Conservation (phyloP, 2,797 vertebrate species). For the Urophycis tenuis region DNA sequence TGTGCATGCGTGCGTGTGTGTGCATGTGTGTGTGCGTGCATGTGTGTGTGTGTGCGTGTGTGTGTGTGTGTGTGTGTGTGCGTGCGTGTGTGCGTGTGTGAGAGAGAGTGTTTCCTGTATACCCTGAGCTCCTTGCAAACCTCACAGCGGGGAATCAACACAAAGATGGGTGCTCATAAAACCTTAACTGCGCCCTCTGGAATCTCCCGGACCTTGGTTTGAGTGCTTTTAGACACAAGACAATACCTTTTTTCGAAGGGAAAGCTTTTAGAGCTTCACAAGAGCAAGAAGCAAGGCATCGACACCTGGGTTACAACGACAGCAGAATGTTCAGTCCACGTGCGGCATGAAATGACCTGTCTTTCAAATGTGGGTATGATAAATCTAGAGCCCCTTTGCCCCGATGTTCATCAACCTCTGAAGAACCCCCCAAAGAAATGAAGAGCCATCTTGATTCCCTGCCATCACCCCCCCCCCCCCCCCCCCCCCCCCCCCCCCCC, state of each 20-base stretch:
- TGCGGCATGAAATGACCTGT: neutral
- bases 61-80: neutral
- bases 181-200: neutral
- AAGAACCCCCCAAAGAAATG: neutral
- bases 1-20: conserved; percentile 1
- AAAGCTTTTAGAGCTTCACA: neutral
- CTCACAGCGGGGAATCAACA: neutral
- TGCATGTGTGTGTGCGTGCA: neutral
- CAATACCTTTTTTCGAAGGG: neutral
- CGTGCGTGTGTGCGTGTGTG: neutral
- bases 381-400: no score
- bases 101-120: neutral
- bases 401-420: neutral
- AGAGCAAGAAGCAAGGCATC: neutral
- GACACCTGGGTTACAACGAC: neutral
- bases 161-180: conserved; percentile 8
- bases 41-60: neutral
- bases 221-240: neutral
- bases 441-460: no score
- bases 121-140: conserved; percentile 9
- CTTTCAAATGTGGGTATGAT: no score
- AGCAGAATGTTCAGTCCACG: neutral
- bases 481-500: no score
- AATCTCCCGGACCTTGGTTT: neutral
- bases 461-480: no score